Conservation (phyloP, 2,797 vertebrate genomes). For the Periophthalmus magnuspinnatus region DNA sequence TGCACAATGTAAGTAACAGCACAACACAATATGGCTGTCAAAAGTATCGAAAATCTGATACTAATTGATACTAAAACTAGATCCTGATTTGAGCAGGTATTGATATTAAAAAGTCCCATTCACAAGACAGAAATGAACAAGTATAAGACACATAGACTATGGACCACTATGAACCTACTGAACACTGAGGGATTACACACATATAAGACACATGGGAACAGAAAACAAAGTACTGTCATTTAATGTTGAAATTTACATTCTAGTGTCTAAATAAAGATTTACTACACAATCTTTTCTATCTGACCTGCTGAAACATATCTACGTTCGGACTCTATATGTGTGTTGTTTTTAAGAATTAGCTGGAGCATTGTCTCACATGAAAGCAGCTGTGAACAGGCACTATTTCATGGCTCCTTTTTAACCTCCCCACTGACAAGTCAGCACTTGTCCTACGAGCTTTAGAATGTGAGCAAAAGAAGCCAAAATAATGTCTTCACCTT, state of each 20-base stretch:
- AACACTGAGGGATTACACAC: too few relatives aligned
- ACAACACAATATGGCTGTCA: background rate
- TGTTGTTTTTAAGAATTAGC: background rate
- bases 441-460: constrained; percentile 52
- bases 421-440: constrained; percentile 53
- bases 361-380: constrained; percentile 7
- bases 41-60: too few relatives aligned
- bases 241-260: too few relatives aligned
- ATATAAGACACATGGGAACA: too few relatives aligned
- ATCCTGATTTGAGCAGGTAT: too few relatives aligned
- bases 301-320: background rate
- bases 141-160: too few relatives aligned
- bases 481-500: constrained; percentile 30
- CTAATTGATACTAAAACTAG: too few relatives aligned
- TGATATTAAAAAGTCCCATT: too few relatives aligned
- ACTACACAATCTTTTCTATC: background rate
- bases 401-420: constrained; percentile 28
- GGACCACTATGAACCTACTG: too few relatives aligned
- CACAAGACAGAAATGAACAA: too few relatives aligned
- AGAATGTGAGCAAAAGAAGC: constrained; percentile 44
- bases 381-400: constrained; percentile 27
- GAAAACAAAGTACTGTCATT: too few relatives aligned
- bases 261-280: too few relatives aligned
- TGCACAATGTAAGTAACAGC: constrained; percentile 75
- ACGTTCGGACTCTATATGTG: background rate